A percentile compares a stretch with the other conserved stretches of the same genome.
phyloP scores from a whole-genome alignment of 1,140 invertebrate species.

The Araneus ventricosus region DNA sequence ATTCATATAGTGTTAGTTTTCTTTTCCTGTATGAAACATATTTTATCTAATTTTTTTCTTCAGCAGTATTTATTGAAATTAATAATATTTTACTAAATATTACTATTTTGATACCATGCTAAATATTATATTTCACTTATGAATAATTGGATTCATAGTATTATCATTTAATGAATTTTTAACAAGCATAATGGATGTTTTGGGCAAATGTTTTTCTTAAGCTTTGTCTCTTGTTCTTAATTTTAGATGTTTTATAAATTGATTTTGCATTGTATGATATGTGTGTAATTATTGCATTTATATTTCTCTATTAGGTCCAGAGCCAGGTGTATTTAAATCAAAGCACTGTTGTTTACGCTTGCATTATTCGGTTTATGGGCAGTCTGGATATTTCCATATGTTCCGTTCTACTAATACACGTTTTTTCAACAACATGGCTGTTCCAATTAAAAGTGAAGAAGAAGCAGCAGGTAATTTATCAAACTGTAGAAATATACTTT shows the following conservation, averaged over 20 bases:
- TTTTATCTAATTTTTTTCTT: neutral
- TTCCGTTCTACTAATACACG: constrained; percentile 91
- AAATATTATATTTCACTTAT: too few species aligned
- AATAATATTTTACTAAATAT: too few species aligned
- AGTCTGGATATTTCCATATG: constrained; percentile 93
- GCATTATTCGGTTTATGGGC: constrained; percentile 88
- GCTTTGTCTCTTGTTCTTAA: neutral
- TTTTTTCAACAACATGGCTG: constrained; percentile 98
- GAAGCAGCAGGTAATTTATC: constrained; percentile 88
- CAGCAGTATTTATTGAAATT: too few species aligned
- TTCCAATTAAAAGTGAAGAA: constrained; percentile 92
- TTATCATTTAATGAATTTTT: too few species aligned
- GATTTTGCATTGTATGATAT: neutral
- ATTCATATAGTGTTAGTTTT: neutral
- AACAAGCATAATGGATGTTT: neutral
- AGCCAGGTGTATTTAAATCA: constrained; percentile 81
- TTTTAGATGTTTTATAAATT: neutral
- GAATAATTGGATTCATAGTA: too few species aligned
- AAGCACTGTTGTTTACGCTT: constrained; percentile 88
- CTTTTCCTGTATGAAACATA: neutral
- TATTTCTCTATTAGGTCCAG: constrained; percentile 77
- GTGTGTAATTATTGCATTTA: neutral
- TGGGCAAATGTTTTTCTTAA: neutral
- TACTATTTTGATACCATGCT: too few species aligned
- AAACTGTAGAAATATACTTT: too few species aligned